Base-by-base conservation (phyloP, 2,797 vertebrate species). In the Helarctos malayanus region DNA sequence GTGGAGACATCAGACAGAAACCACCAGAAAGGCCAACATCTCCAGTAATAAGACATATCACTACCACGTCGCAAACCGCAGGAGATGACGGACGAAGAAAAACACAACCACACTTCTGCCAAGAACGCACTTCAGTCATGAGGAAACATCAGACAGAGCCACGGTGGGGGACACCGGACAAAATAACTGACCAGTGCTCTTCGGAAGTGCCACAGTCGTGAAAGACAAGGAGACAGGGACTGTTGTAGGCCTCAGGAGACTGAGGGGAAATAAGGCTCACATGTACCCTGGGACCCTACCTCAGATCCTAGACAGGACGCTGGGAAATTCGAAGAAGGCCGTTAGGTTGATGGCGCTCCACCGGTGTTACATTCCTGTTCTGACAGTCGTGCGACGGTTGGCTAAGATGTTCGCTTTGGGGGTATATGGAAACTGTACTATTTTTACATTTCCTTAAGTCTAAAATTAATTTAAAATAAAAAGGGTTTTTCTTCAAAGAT, bases 391-490 rank as follows among this genome's bases (percentile, higher is more conserved):
- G 19, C 32, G 21, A n/a, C 11, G 7, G 32, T 41, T 71, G 25
- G 10, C 0, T 38, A 56, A 95, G 89, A 85, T n/a, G 19, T 61
- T 86, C 79, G 57, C 52, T 32, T 29, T 32, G 38, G 38, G n/a
- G 13, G 14, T 45, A 15, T 90, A 21, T 16, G n/a, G 59, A 59
- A 81, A 69, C 80, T 82, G 47, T 49, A 63, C 18, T 65, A 29
- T 27, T 94, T 92, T 84, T 63, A 15, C 49, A 38, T 85, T 89
- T 88, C 63, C 89, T 4, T 86, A 68, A 82, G 54, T 89, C 89
- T 83, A 57, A 76, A 92, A 75, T 47, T 54, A 86, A 59, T 83
- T 90, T 85, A 63, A 71, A 93, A 52, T 86, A 49, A 89, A 82
- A 75, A 9, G 21, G 29, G 6, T 52, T 41, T 69, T 32, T 38